These are phyloP conservation scores for Hypselothyrea guttata DNA, from an alignment of 2,888 invertebrate species.

Conservation along the genomic window DNA sequence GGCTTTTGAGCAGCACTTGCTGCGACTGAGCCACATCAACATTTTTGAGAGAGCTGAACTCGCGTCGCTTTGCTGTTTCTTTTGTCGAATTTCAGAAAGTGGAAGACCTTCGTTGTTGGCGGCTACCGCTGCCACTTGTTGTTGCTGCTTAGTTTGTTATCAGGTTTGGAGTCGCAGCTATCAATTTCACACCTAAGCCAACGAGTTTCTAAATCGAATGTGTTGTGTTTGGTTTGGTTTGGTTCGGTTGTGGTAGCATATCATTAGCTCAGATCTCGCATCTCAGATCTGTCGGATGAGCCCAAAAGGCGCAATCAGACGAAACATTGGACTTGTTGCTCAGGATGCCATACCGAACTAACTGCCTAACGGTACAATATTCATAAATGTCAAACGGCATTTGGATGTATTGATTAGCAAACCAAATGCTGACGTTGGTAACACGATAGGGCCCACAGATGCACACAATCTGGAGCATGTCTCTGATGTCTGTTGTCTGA, in stretches of 20 bases:
- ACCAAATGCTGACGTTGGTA: slow-evolving; percentile 41
- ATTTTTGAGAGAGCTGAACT: slow-evolving; percentile 27
- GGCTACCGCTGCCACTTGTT: slow-evolving; percentile 47
- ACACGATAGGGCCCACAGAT: slow-evolving; percentile 55
- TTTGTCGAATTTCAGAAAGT: slow-evolving; percentile 76
- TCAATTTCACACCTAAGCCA: slow-evolving; percentile 73
- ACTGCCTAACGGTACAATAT: not conserved
- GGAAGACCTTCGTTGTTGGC: slow-evolving; percentile 70
- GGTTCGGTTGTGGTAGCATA: slow-evolving; percentile 21
- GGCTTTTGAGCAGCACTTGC: too few relatives aligned
- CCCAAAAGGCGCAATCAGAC: slow-evolving; percentile 9
- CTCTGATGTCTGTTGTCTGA: too few relatives aligned
- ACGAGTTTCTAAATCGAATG: slow-evolving; percentile 49
- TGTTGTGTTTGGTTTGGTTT: too few relatives aligned
- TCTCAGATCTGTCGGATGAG: slow-evolving; percentile 1
- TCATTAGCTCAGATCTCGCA: slow-evolving; percentile 22
- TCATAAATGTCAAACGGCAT: slow-evolving; percentile 40
- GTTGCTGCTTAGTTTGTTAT: slow-evolving; percentile 66
- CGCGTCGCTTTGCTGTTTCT: slow-evolving; percentile 45
- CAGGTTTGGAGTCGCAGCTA: slow-evolving; percentile 59
- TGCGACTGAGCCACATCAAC: slow-evolving; percentile 45
- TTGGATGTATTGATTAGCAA: slow-evolving; percentile 41
- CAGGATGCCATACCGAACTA: slow-evolving; percentile 5
- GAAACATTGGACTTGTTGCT: slow-evolving; percentile 11
- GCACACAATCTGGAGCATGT: slow-evolving; percentile 39